A percentile compares a stretch with the other conserved stretches of the same genome.
Evolutionary conservation across 2,113 vertebrate species (phyloP).

Genomic region (Elanus axillaris): DNA sequence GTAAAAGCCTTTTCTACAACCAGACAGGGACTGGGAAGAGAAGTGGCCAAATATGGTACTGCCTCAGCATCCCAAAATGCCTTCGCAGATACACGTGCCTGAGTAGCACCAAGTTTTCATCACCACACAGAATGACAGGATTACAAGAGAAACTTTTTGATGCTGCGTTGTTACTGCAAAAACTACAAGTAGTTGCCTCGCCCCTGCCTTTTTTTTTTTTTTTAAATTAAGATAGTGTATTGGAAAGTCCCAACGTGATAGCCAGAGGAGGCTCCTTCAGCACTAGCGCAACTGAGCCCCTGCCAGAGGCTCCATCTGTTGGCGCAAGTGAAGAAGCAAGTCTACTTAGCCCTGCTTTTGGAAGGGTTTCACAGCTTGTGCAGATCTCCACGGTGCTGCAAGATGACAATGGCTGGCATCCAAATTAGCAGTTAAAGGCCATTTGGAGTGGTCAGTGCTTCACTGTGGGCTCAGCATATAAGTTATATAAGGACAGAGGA

Average conservation of each 20-base stretch:
- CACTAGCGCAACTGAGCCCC: background rate
- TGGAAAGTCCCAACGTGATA: background rate
- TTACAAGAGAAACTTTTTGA: background rate
- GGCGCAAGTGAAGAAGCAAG: background rate
- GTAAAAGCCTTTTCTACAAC: constrained; percentile 1
- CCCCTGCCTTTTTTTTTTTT: background rate
- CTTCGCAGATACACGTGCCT: background rate
- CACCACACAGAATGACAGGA: background rate
- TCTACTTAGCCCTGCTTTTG: background rate
- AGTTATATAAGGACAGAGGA: background rate
- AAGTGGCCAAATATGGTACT: constrained; percentile 72
- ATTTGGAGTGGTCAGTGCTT: background rate
- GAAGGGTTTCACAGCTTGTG: background rate
- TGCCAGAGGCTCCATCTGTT: background rate
- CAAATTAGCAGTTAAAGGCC: background rate
- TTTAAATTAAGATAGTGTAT: background rate
- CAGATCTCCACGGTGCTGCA: background rate
- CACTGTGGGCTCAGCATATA: background rate
- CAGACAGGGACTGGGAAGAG: background rate
- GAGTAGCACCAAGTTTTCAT: background rate
- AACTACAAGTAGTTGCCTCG: background rate
- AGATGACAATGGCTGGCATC: background rate
- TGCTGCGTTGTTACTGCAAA: background rate
- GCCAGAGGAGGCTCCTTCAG: background rate
- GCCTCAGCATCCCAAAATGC: constrained; percentile 16